A percentile compares a stretch with the other conserved stretches of the same genome.
Evolutionary conservation across 1,140 invertebrate genomes (phyloP).

Genomic region (Lethrus apterus): DNA sequence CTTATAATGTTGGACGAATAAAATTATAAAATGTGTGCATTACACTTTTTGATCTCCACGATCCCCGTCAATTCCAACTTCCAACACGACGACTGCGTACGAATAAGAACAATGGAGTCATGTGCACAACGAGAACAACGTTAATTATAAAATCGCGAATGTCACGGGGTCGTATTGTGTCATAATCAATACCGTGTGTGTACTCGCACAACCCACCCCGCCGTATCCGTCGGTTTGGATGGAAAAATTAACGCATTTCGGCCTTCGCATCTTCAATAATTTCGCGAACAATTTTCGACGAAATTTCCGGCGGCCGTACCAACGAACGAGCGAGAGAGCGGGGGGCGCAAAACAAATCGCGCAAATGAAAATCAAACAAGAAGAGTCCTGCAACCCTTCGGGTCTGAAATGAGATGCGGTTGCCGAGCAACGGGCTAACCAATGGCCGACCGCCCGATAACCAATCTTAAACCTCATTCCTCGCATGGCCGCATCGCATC

Average conservation of each 20-base stretch:
- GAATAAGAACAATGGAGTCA: no score
- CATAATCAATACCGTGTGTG: slow-evolving; percentile 4
- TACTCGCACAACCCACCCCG: background rate
- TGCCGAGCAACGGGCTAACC: slow-evolving; percentile 25
- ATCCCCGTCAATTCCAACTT: no score
- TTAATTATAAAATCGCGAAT: slow-evolving; percentile 4
- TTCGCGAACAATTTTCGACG: slow-evolving; percentile 3
- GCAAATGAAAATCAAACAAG: slow-evolving; percentile 26
- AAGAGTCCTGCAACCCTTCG: slow-evolving; percentile 18
- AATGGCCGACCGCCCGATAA: slow-evolving; percentile 27
- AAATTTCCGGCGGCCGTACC: slow-evolving; percentile 1
- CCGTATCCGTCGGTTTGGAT: background rate
- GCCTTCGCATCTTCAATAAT: background rate
- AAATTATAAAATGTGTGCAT: no score
- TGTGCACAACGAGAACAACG: background rate
- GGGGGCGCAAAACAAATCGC: no score
- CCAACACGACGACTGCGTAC: no score
- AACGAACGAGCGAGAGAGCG: slow-evolving; percentile 9
- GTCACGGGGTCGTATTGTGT: slow-evolving; percentile 8
- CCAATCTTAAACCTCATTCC: slow-evolving; percentile 33
- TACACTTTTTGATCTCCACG: no score
- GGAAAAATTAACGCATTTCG: background rate
- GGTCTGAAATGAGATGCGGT: slow-evolving; percentile 17
- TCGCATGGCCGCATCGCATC: slow-evolving; percentile 27
- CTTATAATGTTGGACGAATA: no score